Percentiles rank a stretch among this genome's conserved stretches.
Conservation (phyloP, 2,797 vertebrate species). For the Syngnathus acus region DNA sequence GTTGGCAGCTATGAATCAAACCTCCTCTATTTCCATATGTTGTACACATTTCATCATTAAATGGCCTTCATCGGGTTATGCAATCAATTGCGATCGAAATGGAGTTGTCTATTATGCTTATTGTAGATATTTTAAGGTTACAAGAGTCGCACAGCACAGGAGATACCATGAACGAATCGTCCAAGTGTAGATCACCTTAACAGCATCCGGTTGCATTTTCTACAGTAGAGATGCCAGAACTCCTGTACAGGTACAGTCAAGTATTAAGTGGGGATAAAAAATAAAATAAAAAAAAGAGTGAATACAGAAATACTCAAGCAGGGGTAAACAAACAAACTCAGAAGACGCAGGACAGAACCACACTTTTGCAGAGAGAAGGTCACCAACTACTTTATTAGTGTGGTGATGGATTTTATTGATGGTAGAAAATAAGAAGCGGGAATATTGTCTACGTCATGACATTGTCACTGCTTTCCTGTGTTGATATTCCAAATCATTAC, state of each 20-base stretch:
- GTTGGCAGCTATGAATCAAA: conserved; percentile 39
- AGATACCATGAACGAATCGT: background rate
- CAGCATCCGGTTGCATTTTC: background rate
- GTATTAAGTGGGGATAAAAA: too few relatives aligned
- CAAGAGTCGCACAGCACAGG: background rate
- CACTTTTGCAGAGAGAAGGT: too few relatives aligned
- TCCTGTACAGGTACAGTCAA: too few relatives aligned
- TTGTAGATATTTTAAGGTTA: background rate
- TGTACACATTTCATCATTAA: conserved; percentile 17
- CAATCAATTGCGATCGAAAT: background rate
- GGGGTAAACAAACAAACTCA: too few relatives aligned
- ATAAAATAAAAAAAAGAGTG: too few relatives aligned
- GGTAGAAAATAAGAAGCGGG: too few relatives aligned
- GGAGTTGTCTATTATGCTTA: background rate
- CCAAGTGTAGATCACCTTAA: background rate
- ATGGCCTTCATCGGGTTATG: background rate
- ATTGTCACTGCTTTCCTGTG: too few relatives aligned
- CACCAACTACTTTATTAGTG: too few relatives aligned
- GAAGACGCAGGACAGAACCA: too few relatives aligned
- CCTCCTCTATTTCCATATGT: background rate
- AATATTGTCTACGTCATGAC: too few relatives aligned
- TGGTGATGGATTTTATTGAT: too few relatives aligned
- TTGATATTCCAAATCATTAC: too few relatives aligned
- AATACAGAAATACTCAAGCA: background rate
- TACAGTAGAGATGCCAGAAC: background rate